Conservation (phyloP, 2,113 vertebrate genomes). For the Ochotona curzoniae region DNA sequence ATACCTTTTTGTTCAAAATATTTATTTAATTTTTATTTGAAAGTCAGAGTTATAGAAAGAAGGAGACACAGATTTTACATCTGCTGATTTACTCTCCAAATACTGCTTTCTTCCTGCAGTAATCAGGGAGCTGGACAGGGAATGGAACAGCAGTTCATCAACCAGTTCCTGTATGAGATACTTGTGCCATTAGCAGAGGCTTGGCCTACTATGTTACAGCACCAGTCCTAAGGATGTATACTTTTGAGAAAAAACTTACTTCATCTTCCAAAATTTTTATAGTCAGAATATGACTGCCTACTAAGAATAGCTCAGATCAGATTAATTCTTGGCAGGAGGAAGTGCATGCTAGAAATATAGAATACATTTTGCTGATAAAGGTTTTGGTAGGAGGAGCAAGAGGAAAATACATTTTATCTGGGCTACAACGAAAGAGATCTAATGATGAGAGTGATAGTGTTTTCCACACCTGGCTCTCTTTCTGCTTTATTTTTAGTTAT, state of each 20-base stretch:
- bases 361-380: not conserved
- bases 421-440: constrained; percentile 30
- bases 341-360: not conserved
- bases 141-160: too few species aligned
- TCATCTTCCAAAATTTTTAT: constrained; percentile 21
- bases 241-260: not conserved
- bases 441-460: not conserved
- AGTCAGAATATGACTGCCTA: not conserved
- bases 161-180: too few species aligned
- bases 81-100: too few species aligned
- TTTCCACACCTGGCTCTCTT: not conserved
- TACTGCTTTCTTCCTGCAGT: too few species aligned
- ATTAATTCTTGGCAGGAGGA: not conserved
- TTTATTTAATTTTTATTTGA: too few species aligned
- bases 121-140: too few species aligned
- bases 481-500: not conserved
- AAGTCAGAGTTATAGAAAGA: too few species aligned
- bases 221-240: not conserved
- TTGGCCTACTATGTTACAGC: too few species aligned
- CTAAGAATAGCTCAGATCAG: not conserved
- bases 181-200: too few species aligned
- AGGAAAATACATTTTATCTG: not conserved
- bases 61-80: too few species aligned
- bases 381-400: not conserved
- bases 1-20: too few species aligned